Conservation (phyloP, 2,888 invertebrate genomes). For the Harpalus rubripes region DNA sequence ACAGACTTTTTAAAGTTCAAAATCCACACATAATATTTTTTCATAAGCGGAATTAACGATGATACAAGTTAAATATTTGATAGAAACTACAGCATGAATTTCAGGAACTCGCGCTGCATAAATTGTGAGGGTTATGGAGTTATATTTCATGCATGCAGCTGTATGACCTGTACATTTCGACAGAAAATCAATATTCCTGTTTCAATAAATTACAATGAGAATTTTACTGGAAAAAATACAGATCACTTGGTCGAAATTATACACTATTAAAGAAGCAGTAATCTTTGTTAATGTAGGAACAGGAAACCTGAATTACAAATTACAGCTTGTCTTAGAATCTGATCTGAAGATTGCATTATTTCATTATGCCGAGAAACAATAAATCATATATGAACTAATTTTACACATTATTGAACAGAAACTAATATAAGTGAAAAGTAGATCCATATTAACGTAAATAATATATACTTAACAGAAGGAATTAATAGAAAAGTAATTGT, state of each 20-base stretch:
- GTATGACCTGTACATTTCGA: not conserved
- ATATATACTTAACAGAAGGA: not conserved
- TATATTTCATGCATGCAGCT: not conserved
- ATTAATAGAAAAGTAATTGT: not conserved
- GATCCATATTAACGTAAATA: not conserved
- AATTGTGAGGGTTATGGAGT: not conserved
- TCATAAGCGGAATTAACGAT: too few species aligned
- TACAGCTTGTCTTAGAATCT: constrained; percentile 37
- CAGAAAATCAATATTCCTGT: constrained; percentile 27
- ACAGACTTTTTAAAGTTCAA: too few species aligned
- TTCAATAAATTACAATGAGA: constrained; percentile 8
- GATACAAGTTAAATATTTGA: not conserved
- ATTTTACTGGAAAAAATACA: constrained; percentile 15
- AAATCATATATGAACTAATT: constrained; percentile 29
- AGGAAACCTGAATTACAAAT: constrained; percentile 47
- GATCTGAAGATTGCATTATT: constrained; percentile 44
- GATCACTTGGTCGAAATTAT: constrained; percentile 19
- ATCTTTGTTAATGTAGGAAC: constrained; percentile 43
- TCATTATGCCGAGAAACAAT: constrained; percentile 13
- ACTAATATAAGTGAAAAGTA: constrained; percentile 15
- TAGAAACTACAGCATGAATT: not conserved
- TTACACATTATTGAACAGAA: constrained; percentile 37
- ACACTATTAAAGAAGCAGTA: constrained; percentile 23
- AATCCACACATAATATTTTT: too few species aligned
- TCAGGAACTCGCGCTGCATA: not conserved